phyloP scores from a whole-genome alignment of 2,797 vertebrate species.

The Myotis planiceps region DNA sequence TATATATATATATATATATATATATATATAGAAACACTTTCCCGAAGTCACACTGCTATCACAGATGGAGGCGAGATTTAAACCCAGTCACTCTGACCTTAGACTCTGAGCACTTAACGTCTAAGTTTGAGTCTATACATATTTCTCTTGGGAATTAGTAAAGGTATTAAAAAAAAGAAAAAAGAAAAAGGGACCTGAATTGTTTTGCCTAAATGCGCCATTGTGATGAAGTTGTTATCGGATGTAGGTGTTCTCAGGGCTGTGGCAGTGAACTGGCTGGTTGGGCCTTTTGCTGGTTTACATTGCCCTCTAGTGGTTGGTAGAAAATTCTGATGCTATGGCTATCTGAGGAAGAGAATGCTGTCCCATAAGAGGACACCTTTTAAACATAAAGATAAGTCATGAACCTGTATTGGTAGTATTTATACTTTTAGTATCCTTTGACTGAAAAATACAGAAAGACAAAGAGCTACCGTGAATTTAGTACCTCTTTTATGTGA shows the following conservation, averaged over 20 bases:
- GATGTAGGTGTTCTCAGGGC: fast-evolving
- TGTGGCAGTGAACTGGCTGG: fast-evolving
- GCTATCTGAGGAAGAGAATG: not conserved
- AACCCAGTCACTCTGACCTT: not conserved
- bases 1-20: too few relatives aligned
- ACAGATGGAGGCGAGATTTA: not conserved
- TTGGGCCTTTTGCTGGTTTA: constrained; percentile 46
- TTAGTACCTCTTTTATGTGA: not conserved
- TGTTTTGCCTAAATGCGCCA: not conserved
- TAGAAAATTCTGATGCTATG: not conserved
- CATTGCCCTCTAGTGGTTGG: constrained; percentile 65
- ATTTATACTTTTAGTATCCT: constrained; percentile 1
- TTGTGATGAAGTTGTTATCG: not conserved
- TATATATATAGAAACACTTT: not conserved
- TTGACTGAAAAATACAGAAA: not conserved
- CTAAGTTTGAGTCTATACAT: not conserved
- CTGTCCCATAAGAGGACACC: not conserved
- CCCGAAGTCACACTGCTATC: not conserved
- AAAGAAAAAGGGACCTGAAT: not conserved
- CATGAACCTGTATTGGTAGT: not conserved
- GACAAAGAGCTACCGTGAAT: not conserved
- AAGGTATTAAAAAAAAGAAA: not conserved
- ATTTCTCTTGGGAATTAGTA: not conserved
- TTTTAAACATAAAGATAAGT: constrained; percentile 12
- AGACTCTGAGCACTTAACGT: not conserved